phyloP scores from a whole-genome alignment of 2,888 invertebrate genomes.

The Callyntrura guangdongensis region DNA sequence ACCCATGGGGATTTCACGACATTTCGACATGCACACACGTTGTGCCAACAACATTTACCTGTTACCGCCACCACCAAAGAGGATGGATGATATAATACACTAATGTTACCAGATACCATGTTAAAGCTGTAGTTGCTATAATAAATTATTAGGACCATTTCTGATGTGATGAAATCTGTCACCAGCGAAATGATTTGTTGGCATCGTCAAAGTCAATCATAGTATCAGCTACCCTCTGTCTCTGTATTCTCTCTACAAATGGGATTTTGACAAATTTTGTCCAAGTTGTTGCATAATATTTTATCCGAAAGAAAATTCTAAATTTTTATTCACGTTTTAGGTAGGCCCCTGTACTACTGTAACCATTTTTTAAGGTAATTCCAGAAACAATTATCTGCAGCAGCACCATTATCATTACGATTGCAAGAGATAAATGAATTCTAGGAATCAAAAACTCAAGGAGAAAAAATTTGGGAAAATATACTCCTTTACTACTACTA shows the following conservation, averaged over 20 bases:
- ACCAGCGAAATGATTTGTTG: not conserved
- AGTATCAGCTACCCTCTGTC: too few relatives aligned
- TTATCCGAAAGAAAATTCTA: too few relatives aligned
- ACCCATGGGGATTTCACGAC: conserved; percentile 78
- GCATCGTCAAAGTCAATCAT: too few relatives aligned
- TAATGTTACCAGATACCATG: not conserved
- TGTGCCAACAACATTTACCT: conserved; percentile 36
- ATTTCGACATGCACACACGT: conserved; percentile 74
- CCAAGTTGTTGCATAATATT: not conserved
- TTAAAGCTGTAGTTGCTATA: not conserved
- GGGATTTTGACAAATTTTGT: not conserved
- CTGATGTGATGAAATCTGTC: conserved; percentile 8
- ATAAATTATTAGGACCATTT: not conserved
- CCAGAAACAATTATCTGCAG: too few relatives aligned
- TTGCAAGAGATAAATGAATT: not conserved
- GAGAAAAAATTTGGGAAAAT: conserved; percentile 4
- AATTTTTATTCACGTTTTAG: too few relatives aligned
- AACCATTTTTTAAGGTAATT: too few relatives aligned
- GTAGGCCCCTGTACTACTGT: too few relatives aligned
- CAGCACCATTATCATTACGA: not conserved
- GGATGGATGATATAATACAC: not conserved
- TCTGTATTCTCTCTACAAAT: too few relatives aligned
- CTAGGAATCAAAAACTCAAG: not conserved
- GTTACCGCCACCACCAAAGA: not conserved
- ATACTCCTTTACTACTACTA: not conserved